Evolutionary conservation across 2,888 invertebrate species (phyloP).

Genomic region (Rhopalosiphum nymphaeae): DNA sequence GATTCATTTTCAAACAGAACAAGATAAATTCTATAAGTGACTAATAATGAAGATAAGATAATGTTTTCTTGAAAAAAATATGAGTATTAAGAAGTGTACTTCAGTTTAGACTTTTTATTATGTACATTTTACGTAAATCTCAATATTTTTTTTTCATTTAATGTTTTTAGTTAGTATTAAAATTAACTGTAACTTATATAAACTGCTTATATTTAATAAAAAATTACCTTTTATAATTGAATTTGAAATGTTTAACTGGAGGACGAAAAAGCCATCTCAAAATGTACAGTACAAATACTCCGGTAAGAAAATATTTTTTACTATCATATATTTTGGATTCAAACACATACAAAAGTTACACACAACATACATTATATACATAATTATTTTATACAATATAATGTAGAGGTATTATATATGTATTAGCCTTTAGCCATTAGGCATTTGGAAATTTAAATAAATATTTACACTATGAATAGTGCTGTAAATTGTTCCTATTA

Average conservation of each 20-base stretch:
- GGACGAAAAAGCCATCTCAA: neutral
- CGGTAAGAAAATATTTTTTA: slow-evolving; percentile 15
- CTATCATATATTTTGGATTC: neutral
- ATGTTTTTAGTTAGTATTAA: neutral
- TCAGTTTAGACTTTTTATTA: neutral
- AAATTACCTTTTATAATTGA: neutral
- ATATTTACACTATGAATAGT: no score
- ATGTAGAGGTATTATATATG: neutral
- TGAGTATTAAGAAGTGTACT: neutral
- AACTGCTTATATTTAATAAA: neutral
- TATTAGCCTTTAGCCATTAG: no score
- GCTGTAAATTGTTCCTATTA: no score
- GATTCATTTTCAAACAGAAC: neutral
- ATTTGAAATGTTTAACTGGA: slow-evolving; percentile 28
- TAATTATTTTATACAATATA: neutral
- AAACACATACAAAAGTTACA: neutral
- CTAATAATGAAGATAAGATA: slow-evolving; percentile 19
- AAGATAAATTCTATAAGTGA: neutral
- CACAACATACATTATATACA: neutral
- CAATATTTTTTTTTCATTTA: neutral
- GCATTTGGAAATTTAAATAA: no score
- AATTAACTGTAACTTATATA: neutral
- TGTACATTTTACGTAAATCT: neutral
- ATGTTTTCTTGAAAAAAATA: neutral
- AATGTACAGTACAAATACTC: slow-evolving; percentile 14